Evolutionary conservation across 2,797 vertebrate genomes (phyloP).

Genomic region (Saxicola maurus): DNA sequence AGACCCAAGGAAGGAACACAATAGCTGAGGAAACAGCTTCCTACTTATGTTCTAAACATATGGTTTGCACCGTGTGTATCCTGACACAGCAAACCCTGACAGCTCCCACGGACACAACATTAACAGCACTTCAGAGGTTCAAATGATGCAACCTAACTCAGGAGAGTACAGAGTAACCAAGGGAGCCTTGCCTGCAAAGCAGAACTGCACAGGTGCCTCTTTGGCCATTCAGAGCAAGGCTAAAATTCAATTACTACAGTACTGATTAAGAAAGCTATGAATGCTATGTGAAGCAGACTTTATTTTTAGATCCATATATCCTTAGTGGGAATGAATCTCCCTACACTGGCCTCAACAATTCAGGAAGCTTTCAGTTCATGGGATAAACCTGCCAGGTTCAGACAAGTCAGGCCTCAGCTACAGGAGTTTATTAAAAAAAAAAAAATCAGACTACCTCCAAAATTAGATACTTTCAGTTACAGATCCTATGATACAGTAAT

Average conservation of each 20-base stretch:
- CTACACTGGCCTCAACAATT: not conserved
- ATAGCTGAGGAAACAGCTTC: not conserved
- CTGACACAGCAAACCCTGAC: not conserved
- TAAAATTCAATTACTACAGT: not conserved
- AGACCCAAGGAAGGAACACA: not conserved
- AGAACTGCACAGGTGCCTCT: not conserved
- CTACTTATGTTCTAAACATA: not conserved
- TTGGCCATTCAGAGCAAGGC: not conserved
- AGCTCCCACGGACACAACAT: not conserved
- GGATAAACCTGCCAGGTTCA: not conserved
- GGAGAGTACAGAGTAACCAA: not conserved
- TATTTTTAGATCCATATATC: conserved; percentile 31
- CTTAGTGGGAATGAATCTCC: not conserved
- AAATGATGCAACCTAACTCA: not conserved
- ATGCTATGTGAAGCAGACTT: conserved; percentile 8
- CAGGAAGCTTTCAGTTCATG: not conserved
- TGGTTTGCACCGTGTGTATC: not conserved
- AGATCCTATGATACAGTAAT: not conserved
- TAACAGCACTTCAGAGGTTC: not conserved
- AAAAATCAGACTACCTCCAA: not conserved
- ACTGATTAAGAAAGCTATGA: conserved; percentile 18
- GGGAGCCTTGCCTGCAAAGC: not conserved
- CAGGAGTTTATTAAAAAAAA: not conserved
- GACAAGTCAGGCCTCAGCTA: not conserved
- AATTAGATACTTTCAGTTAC: not conserved